phyloP scores from a whole-genome alignment of 2,113 vertebrate species.

The Scytalopus superciliaris region DNA sequence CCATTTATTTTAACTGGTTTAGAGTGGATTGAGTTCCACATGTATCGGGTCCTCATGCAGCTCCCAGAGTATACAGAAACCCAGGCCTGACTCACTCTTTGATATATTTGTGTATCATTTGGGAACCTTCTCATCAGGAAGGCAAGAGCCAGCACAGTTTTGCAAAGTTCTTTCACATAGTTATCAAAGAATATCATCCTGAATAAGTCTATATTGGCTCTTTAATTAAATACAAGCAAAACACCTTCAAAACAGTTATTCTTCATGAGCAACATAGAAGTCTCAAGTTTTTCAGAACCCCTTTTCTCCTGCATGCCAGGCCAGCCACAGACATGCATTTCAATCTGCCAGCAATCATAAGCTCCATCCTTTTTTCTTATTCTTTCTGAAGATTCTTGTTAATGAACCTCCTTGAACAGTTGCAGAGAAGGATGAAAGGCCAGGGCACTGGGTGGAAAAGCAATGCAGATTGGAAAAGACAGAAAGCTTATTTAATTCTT shows the following conservation, averaged over 20 bases:
- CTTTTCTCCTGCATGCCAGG: not conserved
- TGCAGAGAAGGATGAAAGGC: not conserved
- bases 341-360: not conserved
- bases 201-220: not conserved
- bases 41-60: not conserved
- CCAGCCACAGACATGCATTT: not conserved
- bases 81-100: not conserved
- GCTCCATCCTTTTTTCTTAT: slow-evolving; percentile 30
- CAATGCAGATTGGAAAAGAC: slow-evolving; percentile 14
- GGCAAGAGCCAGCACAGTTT: not conserved
- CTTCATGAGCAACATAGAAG: not conserved
- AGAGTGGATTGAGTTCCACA: not conserved
- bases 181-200: not conserved
- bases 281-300: not conserved
- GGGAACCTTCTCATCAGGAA: not conserved
- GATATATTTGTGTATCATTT: not conserved
- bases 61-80: not conserved
- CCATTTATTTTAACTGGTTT: not conserved
- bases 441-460: slow-evolving; percentile 4
- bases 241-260: not conserved
- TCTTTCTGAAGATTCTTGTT: slow-evolving; percentile 49
- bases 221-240: not conserved
- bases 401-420: slow-evolving; percentile 17
- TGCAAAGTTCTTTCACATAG: not conserved
- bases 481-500: slow-evolving; percentile 34